These are phyloP conservation scores for Mormyrus lacerda DNA, from an alignment of 2,113 vertebrate genomes.

Conservation along the genomic window DNA sequence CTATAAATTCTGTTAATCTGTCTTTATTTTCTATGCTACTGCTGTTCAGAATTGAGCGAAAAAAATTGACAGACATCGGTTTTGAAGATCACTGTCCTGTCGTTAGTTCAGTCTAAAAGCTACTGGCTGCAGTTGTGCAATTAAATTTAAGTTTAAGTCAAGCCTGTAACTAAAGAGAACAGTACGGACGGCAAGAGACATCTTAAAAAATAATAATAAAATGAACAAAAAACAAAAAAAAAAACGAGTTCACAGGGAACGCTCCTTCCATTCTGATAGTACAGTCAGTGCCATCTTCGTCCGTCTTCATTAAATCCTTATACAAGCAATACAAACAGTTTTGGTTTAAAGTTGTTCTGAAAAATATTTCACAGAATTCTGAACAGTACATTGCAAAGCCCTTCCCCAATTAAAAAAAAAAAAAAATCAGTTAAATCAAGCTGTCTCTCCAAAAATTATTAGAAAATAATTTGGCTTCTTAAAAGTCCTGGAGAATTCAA, in stretches of 20 bases:
- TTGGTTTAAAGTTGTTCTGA: conserved; percentile 26
- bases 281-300: not conserved
- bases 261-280: not conserved
- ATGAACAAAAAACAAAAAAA: not conserved
- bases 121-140: not conserved
- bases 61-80: not conserved
- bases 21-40: conserved; percentile 4
- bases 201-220: not conserved
- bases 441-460: conserved; percentile 8
- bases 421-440: conserved; percentile 1
- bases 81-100: not conserved
- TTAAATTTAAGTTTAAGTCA: not conserved
- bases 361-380: conserved; percentile 21
- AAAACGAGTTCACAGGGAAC: not conserved
- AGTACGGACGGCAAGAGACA: not conserved
- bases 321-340: conserved; percentile 11
- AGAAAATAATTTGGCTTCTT: conserved; percentile 25
- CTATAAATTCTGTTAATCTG: conserved; percentile 27
- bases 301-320: not conserved
- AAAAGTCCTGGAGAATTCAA: conserved; percentile 28
- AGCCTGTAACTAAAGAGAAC: not conserved
- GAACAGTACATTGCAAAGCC: conserved; percentile 23
- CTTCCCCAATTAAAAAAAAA: not conserved
- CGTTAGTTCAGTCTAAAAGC: not conserved
- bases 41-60: conserved; percentile 21